A percentile compares a stretch with the other conserved stretches of the same genome.
phyloP scores from a whole-genome alignment of 2,888 invertebrate species.

The Pyrrhosoma nymphula region DNA sequence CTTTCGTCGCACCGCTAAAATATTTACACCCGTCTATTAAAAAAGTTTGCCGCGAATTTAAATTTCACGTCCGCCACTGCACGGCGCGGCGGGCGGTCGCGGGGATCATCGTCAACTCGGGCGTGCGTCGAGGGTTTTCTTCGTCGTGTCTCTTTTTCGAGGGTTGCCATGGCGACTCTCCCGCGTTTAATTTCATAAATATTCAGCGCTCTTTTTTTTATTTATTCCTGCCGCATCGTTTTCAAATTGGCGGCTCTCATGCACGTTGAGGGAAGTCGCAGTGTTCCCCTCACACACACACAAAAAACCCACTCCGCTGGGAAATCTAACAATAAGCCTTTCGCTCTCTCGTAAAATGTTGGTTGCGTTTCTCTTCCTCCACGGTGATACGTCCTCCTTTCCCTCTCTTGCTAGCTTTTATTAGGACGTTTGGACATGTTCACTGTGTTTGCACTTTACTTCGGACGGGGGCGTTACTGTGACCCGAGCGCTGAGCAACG shows the following conservation, averaged over 20 bases:
- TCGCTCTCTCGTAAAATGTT: not conserved
- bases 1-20: not conserved
- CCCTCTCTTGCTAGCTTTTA: not conserved
- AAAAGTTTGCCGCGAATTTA: not conserved
- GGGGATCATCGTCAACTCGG: not conserved
- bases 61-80: not conserved
- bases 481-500: too few species aligned
- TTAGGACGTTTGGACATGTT: not conserved
- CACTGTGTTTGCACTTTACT: not conserved
- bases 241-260: not conserved
- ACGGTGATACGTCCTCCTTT: not conserved
- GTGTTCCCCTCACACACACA: not conserved
- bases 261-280: not conserved
- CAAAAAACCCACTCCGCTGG: not conserved
- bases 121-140: not conserved
- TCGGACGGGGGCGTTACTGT: too few species aligned
- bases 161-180: not conserved
- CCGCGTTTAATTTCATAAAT: constrained; percentile 23
- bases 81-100: not conserved
- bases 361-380: not conserved
- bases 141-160: not conserved
- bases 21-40: not conserved
- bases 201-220: not conserved
- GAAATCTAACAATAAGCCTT: not conserved
- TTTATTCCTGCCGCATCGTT: not conserved